These are phyloP conservation scores for Donacobius atricapilla DNA, from an alignment of 2,113 vertebrate genomes.

Conservation along the genomic window DNA sequence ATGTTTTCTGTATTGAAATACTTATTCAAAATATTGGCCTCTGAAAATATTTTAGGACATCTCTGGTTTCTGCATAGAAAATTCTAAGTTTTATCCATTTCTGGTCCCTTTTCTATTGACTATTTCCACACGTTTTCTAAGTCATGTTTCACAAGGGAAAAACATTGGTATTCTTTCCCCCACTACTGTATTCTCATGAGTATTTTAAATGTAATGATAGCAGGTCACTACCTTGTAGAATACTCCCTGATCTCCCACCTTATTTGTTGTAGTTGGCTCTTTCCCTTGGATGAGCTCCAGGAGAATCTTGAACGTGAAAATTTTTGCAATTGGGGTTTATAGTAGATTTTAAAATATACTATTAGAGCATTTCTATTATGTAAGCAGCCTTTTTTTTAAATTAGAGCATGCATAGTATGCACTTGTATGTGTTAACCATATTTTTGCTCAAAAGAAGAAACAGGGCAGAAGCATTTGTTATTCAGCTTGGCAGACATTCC, in stretches of 20 bases:
- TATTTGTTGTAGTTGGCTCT: constrained; percentile 50
- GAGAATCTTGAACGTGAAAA: constrained; percentile 23
- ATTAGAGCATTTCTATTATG: background rate
- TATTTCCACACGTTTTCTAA: constrained; percentile 18
- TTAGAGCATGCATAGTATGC: background rate
- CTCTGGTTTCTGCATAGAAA: background rate
- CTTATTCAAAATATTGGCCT: background rate
- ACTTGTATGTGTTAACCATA: background rate
- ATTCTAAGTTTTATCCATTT: background rate
- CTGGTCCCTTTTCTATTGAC: background rate
- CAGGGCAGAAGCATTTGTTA: background rate
- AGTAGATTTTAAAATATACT: background rate
- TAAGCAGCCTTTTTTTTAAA: background rate
- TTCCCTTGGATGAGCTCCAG: constrained; percentile 41
- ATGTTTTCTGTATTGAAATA: background rate
- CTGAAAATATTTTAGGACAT: background rate
- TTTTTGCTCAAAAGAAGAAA: background rate
- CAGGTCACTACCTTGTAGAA: background rate
- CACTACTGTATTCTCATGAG: background rate
- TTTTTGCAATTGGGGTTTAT: constrained; percentile 1
- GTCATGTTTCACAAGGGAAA: constrained; percentile 10
- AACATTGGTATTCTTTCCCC: background rate
- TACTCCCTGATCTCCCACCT: constrained; percentile 26
- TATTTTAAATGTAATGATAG: constrained; percentile 47
- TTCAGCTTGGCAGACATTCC: background rate